phyloP scores from a whole-genome alignment of 2,888 invertebrate genomes.

The Sminthurinus aureus region DNA sequence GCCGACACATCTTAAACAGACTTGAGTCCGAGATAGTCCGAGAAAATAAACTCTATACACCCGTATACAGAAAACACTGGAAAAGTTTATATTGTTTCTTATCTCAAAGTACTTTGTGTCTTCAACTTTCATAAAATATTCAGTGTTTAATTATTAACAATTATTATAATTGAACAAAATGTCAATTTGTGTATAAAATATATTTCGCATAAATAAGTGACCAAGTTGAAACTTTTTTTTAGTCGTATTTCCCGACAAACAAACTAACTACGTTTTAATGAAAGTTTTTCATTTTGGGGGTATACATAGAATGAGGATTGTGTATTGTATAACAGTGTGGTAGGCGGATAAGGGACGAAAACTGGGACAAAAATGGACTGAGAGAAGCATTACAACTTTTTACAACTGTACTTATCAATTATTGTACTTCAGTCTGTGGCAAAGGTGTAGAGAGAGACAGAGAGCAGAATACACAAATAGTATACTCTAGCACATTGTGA shows the following conservation, averaged over 20 bases:
- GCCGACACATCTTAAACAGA: neutral
- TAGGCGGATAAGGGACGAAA: neutral
- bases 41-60: neutral
- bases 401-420: neutral
- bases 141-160: too few species aligned
- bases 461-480: neutral
- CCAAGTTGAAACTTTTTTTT: too few species aligned
- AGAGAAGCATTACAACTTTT: neutral
- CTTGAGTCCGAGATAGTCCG: conserved; percentile 2
- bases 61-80: neutral
- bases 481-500: neutral
- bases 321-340: neutral
- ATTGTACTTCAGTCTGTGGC: neutral
- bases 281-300: neutral
- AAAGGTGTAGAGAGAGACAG: neutral
- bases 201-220: too few species aligned
- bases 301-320: neutral
- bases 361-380: neutral
- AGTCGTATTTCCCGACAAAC: too few species aligned
- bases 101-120: too few species aligned
- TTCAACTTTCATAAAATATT: too few species aligned
- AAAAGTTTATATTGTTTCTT: neutral
- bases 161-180: too few species aligned
- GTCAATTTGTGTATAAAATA: too few species aligned
- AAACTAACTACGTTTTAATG: too few species aligned